A percentile compares a stretch with the other conserved stretches of the same genome.
phyloP scores from a whole-genome alignment of 2,113 vertebrate species.

The Rhinolophus sinicus region DNA sequence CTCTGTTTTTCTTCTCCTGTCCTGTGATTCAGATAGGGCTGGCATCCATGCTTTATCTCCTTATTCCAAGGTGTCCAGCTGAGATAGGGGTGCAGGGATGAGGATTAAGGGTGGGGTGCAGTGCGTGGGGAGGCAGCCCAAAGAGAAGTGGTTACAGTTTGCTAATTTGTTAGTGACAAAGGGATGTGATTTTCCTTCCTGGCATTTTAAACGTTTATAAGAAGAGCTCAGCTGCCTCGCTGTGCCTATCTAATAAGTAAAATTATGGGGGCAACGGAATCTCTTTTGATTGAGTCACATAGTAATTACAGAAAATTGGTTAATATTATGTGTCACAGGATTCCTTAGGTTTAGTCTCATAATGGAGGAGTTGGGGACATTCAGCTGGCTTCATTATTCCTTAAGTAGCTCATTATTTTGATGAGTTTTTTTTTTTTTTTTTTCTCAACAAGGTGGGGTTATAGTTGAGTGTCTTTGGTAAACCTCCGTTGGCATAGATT shows the following conservation, averaged over 20 bases:
- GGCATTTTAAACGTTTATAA: neutral
- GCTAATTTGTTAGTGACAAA: neutral
- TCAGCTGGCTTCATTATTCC: neutral
- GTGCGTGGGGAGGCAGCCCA: neutral
- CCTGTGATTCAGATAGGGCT: neutral
- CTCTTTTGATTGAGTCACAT: constrained; percentile 42
- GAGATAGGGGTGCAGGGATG: neutral
- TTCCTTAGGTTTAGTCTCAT: neutral
- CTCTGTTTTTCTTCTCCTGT: neutral
- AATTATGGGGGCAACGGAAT: neutral
- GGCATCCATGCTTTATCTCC: neutral
- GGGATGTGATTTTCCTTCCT: neutral
- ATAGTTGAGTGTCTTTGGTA: neutral
- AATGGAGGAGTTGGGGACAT: neutral
- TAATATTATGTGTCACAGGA: constrained; percentile 14
- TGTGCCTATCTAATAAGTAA: constrained; percentile 24
- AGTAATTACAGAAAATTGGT: constrained; percentile 57
- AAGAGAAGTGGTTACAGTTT: neutral
- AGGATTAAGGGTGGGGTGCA: neutral
- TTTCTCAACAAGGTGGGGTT: neutral
- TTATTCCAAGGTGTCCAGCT: neutral
- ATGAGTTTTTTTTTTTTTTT: neutral
- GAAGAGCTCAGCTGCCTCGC: neutral
- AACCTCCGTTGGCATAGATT: neutral
- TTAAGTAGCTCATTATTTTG: neutral